Base-by-base conservation (phyloP, 2,797 vertebrate species). In the Chromis chromis region DNA sequence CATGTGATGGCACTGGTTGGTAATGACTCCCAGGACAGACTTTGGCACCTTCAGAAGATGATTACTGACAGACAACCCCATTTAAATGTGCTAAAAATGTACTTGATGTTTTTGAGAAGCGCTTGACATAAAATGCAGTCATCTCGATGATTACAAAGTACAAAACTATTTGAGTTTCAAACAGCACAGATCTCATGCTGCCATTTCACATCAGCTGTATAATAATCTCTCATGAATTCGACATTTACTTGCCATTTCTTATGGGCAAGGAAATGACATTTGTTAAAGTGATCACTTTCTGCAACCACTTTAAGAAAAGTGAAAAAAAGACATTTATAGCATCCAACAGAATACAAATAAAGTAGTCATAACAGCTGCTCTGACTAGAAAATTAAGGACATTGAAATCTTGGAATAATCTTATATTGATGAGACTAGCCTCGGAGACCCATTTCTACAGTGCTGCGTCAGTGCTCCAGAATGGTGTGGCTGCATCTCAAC, bases 151-250 rank as follows among this genome's bases (percentile, higher is more conserved):
- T 17, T 44, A 25, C 10, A 4, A 56, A 24, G 4, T 4, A 14
- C 6, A 36, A 67, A 65, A 60, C 19, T 22, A 42, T 21, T 49
- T 40, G 46, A 42, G 52, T 70, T 42, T 31, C 10, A 59, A 59
- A 69, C 4, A 27, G 53, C 25, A 54, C 24, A 44, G 57, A 63
- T 14, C 11, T 58, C 39, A 22, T 28, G 52, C 39, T 31, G 39
- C 52, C 5, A 27, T 67, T 39, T 44, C 39, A 59, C 40, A 74
- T 78, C 40, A 59, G 27, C n/a, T 13, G 6, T 21, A 39, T 25
- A 24, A 54, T 42, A 28, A 70, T 31, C 28, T 50, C n/a, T 17
- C 14, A 53, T 25, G 24, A 44, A 10, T 3, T 58, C 44, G 2
- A 11, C 17, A 16, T 42, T 28, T 33, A 10, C 44, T 48, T 28